Conservation (phyloP, 2,797 vertebrate genomes). For the Neosalanx taihuensis region DNA sequence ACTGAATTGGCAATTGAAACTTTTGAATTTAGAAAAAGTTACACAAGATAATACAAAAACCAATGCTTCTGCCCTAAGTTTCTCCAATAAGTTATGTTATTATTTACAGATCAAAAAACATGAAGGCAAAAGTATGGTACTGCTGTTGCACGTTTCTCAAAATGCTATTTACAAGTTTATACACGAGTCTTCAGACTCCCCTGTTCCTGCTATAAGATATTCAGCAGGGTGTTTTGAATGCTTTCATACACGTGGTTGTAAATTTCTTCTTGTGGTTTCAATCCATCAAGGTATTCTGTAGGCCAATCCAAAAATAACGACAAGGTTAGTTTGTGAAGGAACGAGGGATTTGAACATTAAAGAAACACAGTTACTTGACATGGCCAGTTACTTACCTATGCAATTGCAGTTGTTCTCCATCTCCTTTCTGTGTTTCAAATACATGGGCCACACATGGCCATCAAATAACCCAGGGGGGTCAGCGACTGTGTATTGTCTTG, state of each 20-base stretch:
- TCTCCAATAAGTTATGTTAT: constrained; percentile 63
- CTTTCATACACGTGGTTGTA: constrained; percentile 79
- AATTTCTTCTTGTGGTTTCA: constrained; percentile 77
- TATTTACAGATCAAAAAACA: constrained; percentile 70
- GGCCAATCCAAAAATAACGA: constrained; percentile 2
- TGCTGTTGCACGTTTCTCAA: constrained; percentile 46
- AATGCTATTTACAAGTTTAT: constrained; percentile 84
- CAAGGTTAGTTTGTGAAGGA: background rate
- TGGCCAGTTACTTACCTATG: constrained; percentile 71
- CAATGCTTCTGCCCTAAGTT: constrained; percentile 47
- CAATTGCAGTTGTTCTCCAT: constrained; percentile 79
- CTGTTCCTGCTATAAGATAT: constrained; percentile 71
- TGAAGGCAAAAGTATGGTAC: constrained; percentile 44
- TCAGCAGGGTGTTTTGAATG: constrained; percentile 84
- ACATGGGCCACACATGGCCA: constrained; percentile 97
- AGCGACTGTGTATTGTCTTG: constrained; percentile 82
- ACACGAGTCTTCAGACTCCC: constrained; percentile 58
- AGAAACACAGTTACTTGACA: background rate
- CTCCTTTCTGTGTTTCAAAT: constrained; percentile 83
- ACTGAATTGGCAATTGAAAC: no score
- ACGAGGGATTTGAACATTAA: background rate
- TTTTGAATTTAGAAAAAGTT: constrained; percentile 54
- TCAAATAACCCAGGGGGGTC: constrained; percentile 91
- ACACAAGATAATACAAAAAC: constrained; percentile 67
- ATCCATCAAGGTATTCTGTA: constrained; percentile 85